Base-by-base conservation (phyloP, 2,797 vertebrate species). In the Odontamblyopus lacepedii region DNA sequence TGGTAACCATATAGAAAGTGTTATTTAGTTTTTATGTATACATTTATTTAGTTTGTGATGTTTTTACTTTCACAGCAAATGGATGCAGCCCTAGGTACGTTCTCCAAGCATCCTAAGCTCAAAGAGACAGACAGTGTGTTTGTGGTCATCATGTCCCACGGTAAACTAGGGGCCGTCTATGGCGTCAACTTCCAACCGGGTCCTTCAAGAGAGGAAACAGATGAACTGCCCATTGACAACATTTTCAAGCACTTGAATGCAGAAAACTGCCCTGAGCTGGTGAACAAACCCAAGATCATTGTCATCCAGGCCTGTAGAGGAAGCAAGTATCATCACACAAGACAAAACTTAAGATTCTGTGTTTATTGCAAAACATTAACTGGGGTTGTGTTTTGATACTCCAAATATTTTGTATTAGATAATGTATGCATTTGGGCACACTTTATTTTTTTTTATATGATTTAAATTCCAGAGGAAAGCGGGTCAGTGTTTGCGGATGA, bases 301-400 rank as follows among this genome's bases (percentile, higher is more conserved):
- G 85, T 97, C 72, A 93, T 96, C 72, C 96, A 97, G 87, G 95
- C 96, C 75, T 97, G 96, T 78, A 94, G 95, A 79, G 96, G 95
- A 83, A 83, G 96, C 96, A 79, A 85, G 72, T 50, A 26, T 26
- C 29, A 30, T n/a, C 16, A 30, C 2, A 16, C 30, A 4, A 19
- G 19, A 16, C 12, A 65, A 5, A 6, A 26, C 4, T 15, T 23
- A 13, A 44, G 27, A 61, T 18, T 30, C 7, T 61, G 29, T 32
- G 7, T 30, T 9, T 61, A 32, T 61, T 19, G 9, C 16, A n/a
- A 63, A 5, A 19, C 1, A 63, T 1, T n/a, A 13, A 62, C 11
- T 12, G 55, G 7, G 9, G n/a, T 9, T 59, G 23, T 29, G 1
- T 26, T 26, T 59, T 59, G 35, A 1, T 38, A 1, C 8, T 38